These are phyloP conservation scores for Esperia sulphurella DNA, from an alignment of 2,888 invertebrate species.

Conservation along the genomic window DNA sequence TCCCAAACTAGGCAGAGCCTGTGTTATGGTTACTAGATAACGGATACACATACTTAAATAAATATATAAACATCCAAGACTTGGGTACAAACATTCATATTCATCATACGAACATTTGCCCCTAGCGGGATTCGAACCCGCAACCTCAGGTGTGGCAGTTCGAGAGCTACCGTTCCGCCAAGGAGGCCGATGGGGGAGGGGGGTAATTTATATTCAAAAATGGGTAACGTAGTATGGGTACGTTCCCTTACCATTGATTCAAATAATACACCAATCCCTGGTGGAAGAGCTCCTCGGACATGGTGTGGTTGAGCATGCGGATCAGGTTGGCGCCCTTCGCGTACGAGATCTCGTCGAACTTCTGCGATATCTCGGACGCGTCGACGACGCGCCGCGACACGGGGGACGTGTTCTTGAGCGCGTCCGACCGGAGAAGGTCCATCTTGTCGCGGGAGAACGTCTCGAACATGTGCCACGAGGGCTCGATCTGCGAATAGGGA, in stretches of 20 bases:
- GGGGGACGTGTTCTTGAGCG: conserved; percentile 75
- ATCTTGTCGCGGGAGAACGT: conserved; percentile 76
- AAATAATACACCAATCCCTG: conserved; percentile 75
- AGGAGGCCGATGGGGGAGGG: no score
- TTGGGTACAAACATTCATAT: no score
- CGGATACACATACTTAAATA: no score
- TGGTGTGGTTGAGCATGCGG: conserved; percentile 79
- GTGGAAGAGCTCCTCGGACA: conserved; percentile 72
- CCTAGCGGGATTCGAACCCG: no score
- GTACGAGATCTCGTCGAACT: conserved; percentile 80
- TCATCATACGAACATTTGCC: no score
- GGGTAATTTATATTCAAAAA: no score
- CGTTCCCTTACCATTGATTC: conserved; percentile 73
- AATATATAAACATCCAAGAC: no score
- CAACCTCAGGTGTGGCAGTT: no score
- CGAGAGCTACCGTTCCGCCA: no score
- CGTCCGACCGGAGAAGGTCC: conserved; percentile 74
- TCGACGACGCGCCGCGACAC: conserved; percentile 73
- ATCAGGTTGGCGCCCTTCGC: conserved; percentile 79
- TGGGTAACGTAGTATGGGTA: no score
- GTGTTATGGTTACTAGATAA: no score
- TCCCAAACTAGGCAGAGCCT: no score
- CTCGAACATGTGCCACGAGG: conserved; percentile 77
- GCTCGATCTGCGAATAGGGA: conserved; percentile 64
- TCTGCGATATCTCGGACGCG: conserved; percentile 78